Base-by-base conservation (phyloP, 2,797 vertebrate genomes). In the Helarctos malayanus region DNA sequence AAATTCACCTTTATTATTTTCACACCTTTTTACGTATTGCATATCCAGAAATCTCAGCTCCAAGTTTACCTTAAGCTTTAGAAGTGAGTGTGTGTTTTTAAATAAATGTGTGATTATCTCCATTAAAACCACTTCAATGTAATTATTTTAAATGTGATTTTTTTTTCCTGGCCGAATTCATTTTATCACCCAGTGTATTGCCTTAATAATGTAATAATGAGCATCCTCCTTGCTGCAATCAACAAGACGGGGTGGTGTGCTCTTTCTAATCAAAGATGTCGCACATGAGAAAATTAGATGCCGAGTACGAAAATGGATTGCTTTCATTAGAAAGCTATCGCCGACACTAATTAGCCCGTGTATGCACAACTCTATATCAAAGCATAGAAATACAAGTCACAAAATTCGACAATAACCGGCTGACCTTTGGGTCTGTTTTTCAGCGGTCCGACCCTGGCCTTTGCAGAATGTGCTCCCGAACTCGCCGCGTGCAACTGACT, bases 361-460 rank as follows among this genome's bases (percentile, higher is more conserved):
- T 96, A 81, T 35, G 88, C 56, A 91, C 81, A 41, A 78, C 87
- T 98, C 96, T 76, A 73, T 97, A 97, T 88, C 82, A 98, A 81
- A 98, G 69, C 85, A 97, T 25, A 95, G 87, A 93, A 97, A 97
- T 94, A 97, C 92, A 97, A 81, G 96, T 97, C 65, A 98, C 92
- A 97, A 98, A 98, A 32, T n/a, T 29, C 45, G 84, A 92, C 93
- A 97, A 97, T 97, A 98, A 97, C 98, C 98, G 94, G 86, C 25
- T 98, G 98, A 98, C 98, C 97, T 98, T 98, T 97, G 91, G 90
- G 89, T 93, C 91, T 90, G 69, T 56, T 97, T 97, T 98, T 98
- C 94, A 93, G 85, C 76, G 78, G 83, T 91, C 96, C 89, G 96
- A 93, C 96, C 97, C 73, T 97, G 98, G 98, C 98, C 97, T 98